phyloP scores from a whole-genome alignment of 2,113 vertebrate species.

The Gopherus evgoodei region DNA sequence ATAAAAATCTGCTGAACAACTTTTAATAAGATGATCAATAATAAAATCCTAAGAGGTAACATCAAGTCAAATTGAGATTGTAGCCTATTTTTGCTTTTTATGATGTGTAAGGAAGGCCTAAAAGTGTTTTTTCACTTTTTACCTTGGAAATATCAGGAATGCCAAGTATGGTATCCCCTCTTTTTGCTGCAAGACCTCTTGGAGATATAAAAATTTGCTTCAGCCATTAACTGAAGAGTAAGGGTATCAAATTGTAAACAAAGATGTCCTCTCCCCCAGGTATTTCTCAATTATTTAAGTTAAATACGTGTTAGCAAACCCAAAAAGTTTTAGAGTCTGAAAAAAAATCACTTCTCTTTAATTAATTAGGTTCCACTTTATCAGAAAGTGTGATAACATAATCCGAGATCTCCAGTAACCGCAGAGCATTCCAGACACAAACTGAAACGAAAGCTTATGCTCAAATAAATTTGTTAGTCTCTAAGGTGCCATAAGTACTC shows the following conservation, averaged over 20 bases:
- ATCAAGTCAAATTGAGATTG: not conserved
- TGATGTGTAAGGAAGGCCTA: not conserved
- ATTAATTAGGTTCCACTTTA: not conserved
- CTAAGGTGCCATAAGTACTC: too few species aligned
- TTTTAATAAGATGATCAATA: not conserved
- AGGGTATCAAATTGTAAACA: not conserved
- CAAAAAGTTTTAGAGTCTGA: not conserved
- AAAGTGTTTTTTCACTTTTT: not conserved
- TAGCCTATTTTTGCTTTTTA: not conserved
- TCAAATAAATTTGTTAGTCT: too few species aligned
- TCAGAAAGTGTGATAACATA: not conserved
- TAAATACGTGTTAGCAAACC: not conserved
- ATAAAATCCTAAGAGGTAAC: not conserved
- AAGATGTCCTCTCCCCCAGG: not conserved
- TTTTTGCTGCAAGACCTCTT: constrained; percentile 50
- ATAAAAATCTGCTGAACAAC: not conserved
- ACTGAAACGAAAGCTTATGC: not conserved
- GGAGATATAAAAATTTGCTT: not conserved
- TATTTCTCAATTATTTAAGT: not conserved
- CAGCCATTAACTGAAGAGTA: not conserved
- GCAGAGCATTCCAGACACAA: not conserved
- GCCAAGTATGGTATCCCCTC: not conserved
- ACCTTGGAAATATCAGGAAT: not conserved
- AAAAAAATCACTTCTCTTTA: not conserved
- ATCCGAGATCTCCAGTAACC: not conserved